These are phyloP conservation scores for Pseudoatta argentina DNA, from an alignment of 1,140 invertebrate species.

Conservation along the genomic window DNA sequence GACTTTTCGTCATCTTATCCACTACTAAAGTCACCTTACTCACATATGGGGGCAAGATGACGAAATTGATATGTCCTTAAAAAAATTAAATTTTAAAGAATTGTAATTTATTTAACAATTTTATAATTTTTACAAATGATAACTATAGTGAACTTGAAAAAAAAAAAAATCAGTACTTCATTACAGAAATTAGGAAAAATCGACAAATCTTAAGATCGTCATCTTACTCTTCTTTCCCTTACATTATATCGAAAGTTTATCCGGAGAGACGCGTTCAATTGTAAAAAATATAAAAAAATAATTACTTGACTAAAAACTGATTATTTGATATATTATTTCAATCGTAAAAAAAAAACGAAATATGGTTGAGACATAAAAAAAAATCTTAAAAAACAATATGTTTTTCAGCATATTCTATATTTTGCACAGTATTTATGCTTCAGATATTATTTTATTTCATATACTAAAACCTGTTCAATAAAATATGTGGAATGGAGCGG, in stretches of 20 bases:
- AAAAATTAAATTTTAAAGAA: too few relatives aligned
- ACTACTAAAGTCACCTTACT: too few relatives aligned
- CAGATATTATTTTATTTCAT: not conserved
- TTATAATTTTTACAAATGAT: too few relatives aligned
- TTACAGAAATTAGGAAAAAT: too few relatives aligned
- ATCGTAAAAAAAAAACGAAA: not conserved
- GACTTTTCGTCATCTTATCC: too few relatives aligned
- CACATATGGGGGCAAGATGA: too few relatives aligned
- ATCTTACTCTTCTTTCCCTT: too few relatives aligned
- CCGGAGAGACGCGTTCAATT: not conserved
- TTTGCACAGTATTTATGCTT: not conserved
- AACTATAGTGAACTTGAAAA: too few relatives aligned
- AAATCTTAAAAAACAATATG: not conserved
- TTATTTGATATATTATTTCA: not conserved
- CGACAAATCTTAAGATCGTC: too few relatives aligned
- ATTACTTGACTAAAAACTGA: not conserved
- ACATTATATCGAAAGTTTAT: not conserved
- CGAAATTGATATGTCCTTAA: too few relatives aligned
- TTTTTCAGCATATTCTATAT: not conserved
- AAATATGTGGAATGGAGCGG: not conserved
- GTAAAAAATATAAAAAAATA: not conserved
- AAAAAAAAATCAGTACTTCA: too few relatives aligned
- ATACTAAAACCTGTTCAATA: not conserved
- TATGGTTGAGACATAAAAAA: not conserved
- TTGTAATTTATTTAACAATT: too few relatives aligned